phyloP scores from a whole-genome alignment of 2,113 vertebrate species.

The Python bivittatus region DNA sequence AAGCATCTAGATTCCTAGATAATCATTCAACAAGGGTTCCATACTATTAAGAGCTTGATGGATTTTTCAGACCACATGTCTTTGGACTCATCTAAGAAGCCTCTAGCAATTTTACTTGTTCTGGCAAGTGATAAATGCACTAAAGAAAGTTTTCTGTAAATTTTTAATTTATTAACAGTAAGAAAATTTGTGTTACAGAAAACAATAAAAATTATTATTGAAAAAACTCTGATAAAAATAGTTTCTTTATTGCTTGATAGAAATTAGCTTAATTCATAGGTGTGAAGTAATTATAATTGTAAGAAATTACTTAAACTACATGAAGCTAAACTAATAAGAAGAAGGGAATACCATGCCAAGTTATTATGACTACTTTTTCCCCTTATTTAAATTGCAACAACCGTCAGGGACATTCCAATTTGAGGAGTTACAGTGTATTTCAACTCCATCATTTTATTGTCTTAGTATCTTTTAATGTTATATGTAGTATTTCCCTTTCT shows the following conservation, averaged over 20 bases:
- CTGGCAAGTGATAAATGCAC: not conserved
- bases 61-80: not conserved
- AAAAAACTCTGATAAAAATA: not conserved
- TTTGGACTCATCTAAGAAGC: not conserved
- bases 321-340: too few relatives aligned
- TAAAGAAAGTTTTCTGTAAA: not conserved
- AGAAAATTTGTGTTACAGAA: not conserved
- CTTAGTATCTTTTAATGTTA: too few relatives aligned
- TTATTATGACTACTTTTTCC: too few relatives aligned
- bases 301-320: too few relatives aligned
- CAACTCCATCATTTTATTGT: too few relatives aligned
- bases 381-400: too few relatives aligned
- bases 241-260: not conserved
- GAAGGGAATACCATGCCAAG: too few relatives aligned
- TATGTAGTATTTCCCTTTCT: too few relatives aligned
- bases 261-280: not conserved
- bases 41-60: not conserved
- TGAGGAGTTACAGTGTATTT: too few relatives aligned
- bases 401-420: too few relatives aligned
- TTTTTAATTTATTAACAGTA: not conserved
- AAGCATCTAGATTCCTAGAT: not conserved
- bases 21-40: not conserved
- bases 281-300: not conserved
- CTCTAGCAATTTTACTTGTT: not conserved
- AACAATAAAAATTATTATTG: not conserved